Evolutionary conservation across 2,113 vertebrate genomes (phyloP), one percentile per base, ranked within the genome.

Genomic region (Muntiacus reevesi): DNA sequence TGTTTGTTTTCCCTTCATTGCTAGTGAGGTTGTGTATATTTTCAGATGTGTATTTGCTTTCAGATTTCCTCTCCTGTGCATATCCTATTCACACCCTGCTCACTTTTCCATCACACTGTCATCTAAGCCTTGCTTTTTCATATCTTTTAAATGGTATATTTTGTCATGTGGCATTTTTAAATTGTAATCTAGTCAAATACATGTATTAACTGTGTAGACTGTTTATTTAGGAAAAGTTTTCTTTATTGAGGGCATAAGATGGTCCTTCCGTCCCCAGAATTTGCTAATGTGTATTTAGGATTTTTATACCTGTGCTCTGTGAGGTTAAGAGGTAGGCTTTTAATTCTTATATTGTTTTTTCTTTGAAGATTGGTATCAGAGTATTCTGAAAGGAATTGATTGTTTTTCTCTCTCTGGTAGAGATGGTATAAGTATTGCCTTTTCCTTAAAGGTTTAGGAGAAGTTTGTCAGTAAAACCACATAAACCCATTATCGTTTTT

Each of bases 351-450:
- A 13, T 45, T 94, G 13, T 95, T 92, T 64, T 93, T 93, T n/a
- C 64, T 95, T 91, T 94, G 82, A 96, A 86, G 60, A 60, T 96
- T 25, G 10, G 11, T 59, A 30, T 76, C 28, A 40, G 1, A 27
- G 25, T 79, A 55, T 85, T 71, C 36, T 96, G 43, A 89, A 71
- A 89, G 71, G 25, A 95, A 36, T 17, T 54, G 54, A 89, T 27
- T 84, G 71, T 71, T 96, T 91, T 97, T n/a, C 55, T 84, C n/a
- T 93, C 93, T 95, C 79, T 95, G 83, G 27, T 89, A 62, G 59
- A 96, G 45, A 94, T 15, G 78, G 4, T 79, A 0, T 81, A 57
- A 78, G 28, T 55, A 11, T 84, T 89, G 62, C 95, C 74, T 84
- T 94, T 55, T 94, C 83, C 25, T 93, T 95, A 57, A 96, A 84